A percentile compares a stretch with the other conserved stretches of the same genome.
Conservation (phyloP, 2,888 invertebrate genomes). For the Hipparchia sbordonii region DNA sequence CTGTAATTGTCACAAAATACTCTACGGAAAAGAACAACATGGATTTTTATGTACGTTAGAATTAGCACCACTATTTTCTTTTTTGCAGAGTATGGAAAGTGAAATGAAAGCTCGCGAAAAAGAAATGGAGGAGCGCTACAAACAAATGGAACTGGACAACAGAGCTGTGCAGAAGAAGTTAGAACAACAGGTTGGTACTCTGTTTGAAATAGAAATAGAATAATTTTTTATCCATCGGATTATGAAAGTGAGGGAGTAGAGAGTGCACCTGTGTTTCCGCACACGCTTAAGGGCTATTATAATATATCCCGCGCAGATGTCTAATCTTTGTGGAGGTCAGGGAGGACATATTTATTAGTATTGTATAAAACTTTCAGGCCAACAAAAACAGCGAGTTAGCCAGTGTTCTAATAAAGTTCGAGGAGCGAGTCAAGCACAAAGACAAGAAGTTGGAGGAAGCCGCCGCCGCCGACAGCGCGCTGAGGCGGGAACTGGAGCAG, state of each 20-base stretch:
- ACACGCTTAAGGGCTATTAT: too few relatives aligned
- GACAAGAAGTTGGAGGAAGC: slow-evolving; percentile 73
- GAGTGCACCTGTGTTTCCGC: too few relatives aligned
- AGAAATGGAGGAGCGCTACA: slow-evolving; percentile 61
- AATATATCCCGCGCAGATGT: too few relatives aligned
- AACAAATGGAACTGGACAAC: slow-evolving; percentile 57
- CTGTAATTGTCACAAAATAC: too few relatives aligned
- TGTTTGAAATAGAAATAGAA: background rate
- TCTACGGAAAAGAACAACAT: too few relatives aligned
- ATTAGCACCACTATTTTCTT: background rate
- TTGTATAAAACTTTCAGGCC: slow-evolving; percentile 21
- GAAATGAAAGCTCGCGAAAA: slow-evolving; percentile 66
- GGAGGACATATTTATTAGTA: too few relatives aligned
- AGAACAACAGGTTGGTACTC: slow-evolving; percentile 65
- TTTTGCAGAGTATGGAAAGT: slow-evolving; percentile 63
- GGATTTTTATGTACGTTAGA: background rate
- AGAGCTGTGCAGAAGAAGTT: slow-evolving; percentile 67
- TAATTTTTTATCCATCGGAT: too few relatives aligned
- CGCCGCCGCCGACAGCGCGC: slow-evolving; percentile 49
- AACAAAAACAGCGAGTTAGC: slow-evolving; percentile 74
- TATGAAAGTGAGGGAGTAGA: too few relatives aligned
- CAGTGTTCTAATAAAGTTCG: slow-evolving; percentile 74
- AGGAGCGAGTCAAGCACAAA: slow-evolving; percentile 73
- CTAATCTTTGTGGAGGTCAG: too few relatives aligned
- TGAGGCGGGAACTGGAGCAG: slow-evolving; percentile 64